Base-by-base conservation (phyloP, 2,888 invertebrate genomes). In the Euplexia lucipara region DNA sequence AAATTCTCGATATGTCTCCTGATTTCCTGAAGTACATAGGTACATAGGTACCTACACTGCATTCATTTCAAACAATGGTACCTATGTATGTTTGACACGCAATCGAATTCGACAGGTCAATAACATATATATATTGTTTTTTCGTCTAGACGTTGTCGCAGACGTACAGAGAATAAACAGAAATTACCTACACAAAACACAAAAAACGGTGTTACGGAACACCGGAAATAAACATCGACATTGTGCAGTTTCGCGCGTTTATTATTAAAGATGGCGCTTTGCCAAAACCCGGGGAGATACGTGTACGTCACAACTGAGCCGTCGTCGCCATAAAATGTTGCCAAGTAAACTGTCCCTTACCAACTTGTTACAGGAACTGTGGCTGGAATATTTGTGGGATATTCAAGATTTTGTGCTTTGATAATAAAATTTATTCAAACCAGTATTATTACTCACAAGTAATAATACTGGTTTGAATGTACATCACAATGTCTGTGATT, bases 221-320 rank as follows among this genome's bases (percentile, higher is more conserved):
- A 85, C 86, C 88, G 91, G 91, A 91, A 91, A 85, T 80, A 78
- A 72, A 67, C 62, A 54, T 52, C 44, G 70, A 79, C 74, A 62
- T 35, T 56, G 56, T 58, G 68, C 68, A 79, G 82, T 84, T 86
- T 86, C 81, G 82, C 86, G 79, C 63, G 85, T 85, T 88, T 91
- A 92, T 92, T 92, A 92, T 70, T 87, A 79, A 89, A 86, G 73
- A 89, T 93, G 92, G 93, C 91, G 44, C 65, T 45, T 44, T 85
- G 92, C 93, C 93, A 93, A 86, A 59, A 63, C 58, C 58, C 63
- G 56, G 49, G 48, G 54, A 48, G 18, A 39, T 35, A 30, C 26
- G 30, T 5, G 3, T 18, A 79, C 79, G 83, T 83, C 82, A 66
- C 53, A 37, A 51, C 14, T 26, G 3, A n/a, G n/a, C n/a, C n/a